Evolutionary conservation across 2,888 invertebrate genomes (phyloP).

Genomic region (Eupithecia pulchellata): DNA sequence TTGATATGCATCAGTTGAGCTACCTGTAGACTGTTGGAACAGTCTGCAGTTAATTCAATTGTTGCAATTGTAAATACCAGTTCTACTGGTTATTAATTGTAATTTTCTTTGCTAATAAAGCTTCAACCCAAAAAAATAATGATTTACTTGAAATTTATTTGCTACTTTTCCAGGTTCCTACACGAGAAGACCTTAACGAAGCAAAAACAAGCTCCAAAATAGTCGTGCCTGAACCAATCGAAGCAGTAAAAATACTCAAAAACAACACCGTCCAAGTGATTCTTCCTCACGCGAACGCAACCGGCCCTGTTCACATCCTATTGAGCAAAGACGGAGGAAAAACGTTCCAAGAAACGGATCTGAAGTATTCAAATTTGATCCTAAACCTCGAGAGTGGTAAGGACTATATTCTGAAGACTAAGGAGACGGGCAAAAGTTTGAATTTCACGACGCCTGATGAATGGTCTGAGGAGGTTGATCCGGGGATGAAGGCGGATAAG

Average conservation of each 20-base stretch:
- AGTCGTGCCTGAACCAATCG: slow-evolving; percentile 74
- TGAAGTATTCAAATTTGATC: slow-evolving; percentile 74
- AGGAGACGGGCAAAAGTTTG: slow-evolving; percentile 78
- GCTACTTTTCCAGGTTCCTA: slow-evolving; percentile 45
- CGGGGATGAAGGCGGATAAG: background rate
- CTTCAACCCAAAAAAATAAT: too few species aligned
- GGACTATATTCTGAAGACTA: slow-evolving; percentile 78
- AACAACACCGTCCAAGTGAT: slow-evolving; percentile 81
- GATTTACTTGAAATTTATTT: too few species aligned
- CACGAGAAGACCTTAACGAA: slow-evolving; percentile 55
- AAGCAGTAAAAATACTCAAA: slow-evolving; percentile 76
- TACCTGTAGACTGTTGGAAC: too few species aligned
- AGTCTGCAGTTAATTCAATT: too few species aligned
- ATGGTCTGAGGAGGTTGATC: background rate
- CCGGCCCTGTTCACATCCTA: slow-evolving; percentile 73
- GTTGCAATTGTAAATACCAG: too few species aligned
- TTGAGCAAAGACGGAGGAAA: slow-evolving; percentile 75
- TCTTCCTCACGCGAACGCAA: slow-evolving; percentile 68
- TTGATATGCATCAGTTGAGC: too few species aligned
- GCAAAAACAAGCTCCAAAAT: slow-evolving; percentile 57
- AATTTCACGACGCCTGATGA: slow-evolving; percentile 68
- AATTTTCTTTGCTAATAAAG: too few species aligned
- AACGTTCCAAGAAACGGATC: slow-evolving; percentile 69
- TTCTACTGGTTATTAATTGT: too few species aligned
- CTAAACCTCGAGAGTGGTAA: slow-evolving; percentile 74